Evolutionary conservation across 2,888 invertebrate species (phyloP).

Genomic region (Crocallis elinguaria): DNA sequence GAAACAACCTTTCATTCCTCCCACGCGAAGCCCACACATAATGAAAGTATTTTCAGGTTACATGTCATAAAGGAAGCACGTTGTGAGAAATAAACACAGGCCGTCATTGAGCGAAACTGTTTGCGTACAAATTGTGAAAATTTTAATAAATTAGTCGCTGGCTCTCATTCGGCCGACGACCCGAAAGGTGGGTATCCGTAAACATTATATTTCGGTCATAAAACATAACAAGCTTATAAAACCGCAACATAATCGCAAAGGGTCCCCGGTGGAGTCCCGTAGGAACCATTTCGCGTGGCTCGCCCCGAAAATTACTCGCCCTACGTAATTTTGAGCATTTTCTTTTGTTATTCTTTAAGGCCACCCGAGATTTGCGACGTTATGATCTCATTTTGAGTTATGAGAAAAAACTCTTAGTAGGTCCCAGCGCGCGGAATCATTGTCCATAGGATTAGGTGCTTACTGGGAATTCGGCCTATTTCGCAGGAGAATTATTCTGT

Average conservation of each 20-base stretch:
- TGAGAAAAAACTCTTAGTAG: conserved; percentile 80
- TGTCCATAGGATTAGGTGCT: conserved; percentile 76
- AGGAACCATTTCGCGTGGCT: conserved; percentile 73
- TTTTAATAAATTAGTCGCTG: conserved; percentile 52
- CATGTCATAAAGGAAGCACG: conserved; percentile 28
- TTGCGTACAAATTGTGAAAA: conserved; percentile 47
- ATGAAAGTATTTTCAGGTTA: conserved; percentile 14
- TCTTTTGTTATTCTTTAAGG: conserved; percentile 81
- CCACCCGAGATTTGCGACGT: conserved; percentile 78
- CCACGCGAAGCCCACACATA: conserved; percentile 1
- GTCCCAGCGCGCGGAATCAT: conserved; percentile 71
- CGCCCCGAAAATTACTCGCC: conserved; percentile 82
- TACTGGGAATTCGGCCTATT: conserved; percentile 56
- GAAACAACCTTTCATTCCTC: conserved; percentile 3
- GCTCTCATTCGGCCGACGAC: conserved; percentile 47
- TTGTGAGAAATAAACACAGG: conserved; percentile 36
- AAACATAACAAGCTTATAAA: conserved; percentile 84
- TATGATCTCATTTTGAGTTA: conserved; percentile 84
- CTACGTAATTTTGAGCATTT: conserved; percentile 80
- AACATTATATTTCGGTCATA: conserved; percentile 72
- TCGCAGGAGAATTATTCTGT: conserved; percentile 43
- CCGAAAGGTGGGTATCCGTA: conserved; percentile 63
- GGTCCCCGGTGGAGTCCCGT: conserved; percentile 69
- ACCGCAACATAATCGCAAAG: conserved; percentile 77
- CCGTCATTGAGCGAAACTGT: conserved; percentile 27